Evolutionary conservation across 2,113 vertebrate species (phyloP), one percentile per base, ranked within the genome.

Genomic region (Ochotona princeps): DNA sequence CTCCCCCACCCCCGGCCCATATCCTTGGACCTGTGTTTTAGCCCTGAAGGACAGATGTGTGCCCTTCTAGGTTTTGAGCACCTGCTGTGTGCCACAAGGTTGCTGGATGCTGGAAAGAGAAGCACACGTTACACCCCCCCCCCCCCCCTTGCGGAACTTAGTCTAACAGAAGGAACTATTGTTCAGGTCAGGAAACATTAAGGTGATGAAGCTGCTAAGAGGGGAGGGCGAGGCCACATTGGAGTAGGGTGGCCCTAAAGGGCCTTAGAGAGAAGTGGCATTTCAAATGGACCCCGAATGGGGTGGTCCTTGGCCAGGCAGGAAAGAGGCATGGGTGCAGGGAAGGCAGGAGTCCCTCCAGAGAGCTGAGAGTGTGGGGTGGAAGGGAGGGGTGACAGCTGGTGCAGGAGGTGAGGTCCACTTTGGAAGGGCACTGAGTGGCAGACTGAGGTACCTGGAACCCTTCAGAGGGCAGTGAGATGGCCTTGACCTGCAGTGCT

Each of bases 251-350:
- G 44, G 30, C 49, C 60, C 30, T 0, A 1, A 35, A 86, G 88
- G 57, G 17, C 28, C 17, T 73, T 20, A 21, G 47, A 57, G 89
- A 30, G 76, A 83, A 28, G 25, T 57, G 4, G 30, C 38, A 25
- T 87, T 79, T 79, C 51, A 72, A 93, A 49, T 61, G n/a, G 91
- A 30, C n/a, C 57, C 61, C 84, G 83, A 76, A 60, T 82, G 49
- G 65, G 60, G 21, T 35, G 65, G 76, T 32, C 47, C 17, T 74
- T 78, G 82, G 83, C 60, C 70, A 10, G 17, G 70, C 5, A 23
- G n/a, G 28, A 63, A n/a, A 6, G 72, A 54, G 61, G 15, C 57
- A 8, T 2, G 6, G 0, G 4, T 5, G 79, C 28, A 38, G 63
- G 61, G 35, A 25, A 38, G 3, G 13, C 30, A 60, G 3, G 15